Evolutionary conservation across 2,888 invertebrate species (phyloP), one percentile per base, ranked within the genome.

Genomic region (Cephus sareptanus): DNA sequence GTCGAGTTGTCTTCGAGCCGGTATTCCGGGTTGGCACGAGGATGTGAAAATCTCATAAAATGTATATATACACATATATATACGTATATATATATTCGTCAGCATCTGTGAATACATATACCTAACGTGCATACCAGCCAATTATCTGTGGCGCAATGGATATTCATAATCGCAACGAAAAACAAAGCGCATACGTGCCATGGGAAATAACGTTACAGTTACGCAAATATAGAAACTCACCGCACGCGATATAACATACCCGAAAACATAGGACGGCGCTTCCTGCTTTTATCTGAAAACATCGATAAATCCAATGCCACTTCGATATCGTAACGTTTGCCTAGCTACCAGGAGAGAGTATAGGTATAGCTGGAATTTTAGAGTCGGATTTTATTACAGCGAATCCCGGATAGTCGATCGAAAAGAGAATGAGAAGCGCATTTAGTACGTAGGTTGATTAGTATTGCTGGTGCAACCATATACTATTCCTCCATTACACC

Each of bases 251-350:
- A 40, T 23, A 40, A 23, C 40, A 40, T 23, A 40, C 6, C 23
- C 40, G 23, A 40, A 40, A 40, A 40, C 23, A 23, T 40, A 75
- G 77, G 76, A 73, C n/a, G 35, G 31, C 69, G 56, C 73, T 75
- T 73, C 70, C 73, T 33, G 73, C 37, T 75, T 79, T 77, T 77
- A 40, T 68, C 75, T 75, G 73, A 79, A 77, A 73, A 75, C 69
- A 73, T 56, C 33, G 34, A 71, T 71, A 71, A 71, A 30, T 71
- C 71, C 31, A 71, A 71, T 30, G 31, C 71, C 30, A 30, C 71
- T 33, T 33, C 71, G 33, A 71, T 71, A 71, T 30, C 31, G 71
- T 31, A 31, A 30, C 71, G 71, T 31, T 71, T 33, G 71, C 71
- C 71, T 30, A 11, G 71, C 71, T 71, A 9, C 31, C 31, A 33